Base-by-base conservation (phyloP, 2,113 vertebrate genomes). In the Piaya cayana region DNA sequence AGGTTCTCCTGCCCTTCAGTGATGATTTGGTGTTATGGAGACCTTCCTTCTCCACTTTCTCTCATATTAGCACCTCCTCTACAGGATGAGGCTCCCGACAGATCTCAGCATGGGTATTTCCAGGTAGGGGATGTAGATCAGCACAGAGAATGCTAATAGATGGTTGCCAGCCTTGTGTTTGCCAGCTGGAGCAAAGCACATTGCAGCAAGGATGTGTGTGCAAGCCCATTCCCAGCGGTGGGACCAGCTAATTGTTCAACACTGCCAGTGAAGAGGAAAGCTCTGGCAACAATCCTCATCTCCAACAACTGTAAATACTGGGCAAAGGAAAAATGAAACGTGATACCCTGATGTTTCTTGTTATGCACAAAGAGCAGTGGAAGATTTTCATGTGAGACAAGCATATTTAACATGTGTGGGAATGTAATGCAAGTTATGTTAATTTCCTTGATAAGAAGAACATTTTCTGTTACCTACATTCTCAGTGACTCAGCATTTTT, bases 101-200 rank as follows among this genome's bases (percentile, higher is more conserved):
- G 37, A 74, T 52, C 47, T 78, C 36, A 81, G 39, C 7, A 4
- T n/a, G 43, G 25, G 0, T 75, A n/a, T 79, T 89, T 82, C 43
- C n/a, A 13, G 53, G 37, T 69, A 75, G 36, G 16, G 49, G 85
- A 65, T 62, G 7, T 47, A 6, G 43, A 77, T 63, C 70, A 89
- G 56, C 34, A 4, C 21, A 52, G 60, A n/a, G 50, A 77, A 63
- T n/a, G 32, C 20, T 74, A 20, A 45, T 30, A 86, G 83, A 42
- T 64, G 47, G 67, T 58, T 84, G 74, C 58, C 81, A 92, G 65
- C 39, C 87, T 88, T 10, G 3, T 42, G 49, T 79, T 85, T 95
- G 91, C 69, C 81, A 92, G 69, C 65, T 87, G 92, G 84, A 92
- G 81, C 68, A 62, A 75, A 89, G 69, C 88, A 68, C 64, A 21